Conservation (phyloP, 2,797 vertebrate genomes). For the Harpagifer antarcticus region DNA sequence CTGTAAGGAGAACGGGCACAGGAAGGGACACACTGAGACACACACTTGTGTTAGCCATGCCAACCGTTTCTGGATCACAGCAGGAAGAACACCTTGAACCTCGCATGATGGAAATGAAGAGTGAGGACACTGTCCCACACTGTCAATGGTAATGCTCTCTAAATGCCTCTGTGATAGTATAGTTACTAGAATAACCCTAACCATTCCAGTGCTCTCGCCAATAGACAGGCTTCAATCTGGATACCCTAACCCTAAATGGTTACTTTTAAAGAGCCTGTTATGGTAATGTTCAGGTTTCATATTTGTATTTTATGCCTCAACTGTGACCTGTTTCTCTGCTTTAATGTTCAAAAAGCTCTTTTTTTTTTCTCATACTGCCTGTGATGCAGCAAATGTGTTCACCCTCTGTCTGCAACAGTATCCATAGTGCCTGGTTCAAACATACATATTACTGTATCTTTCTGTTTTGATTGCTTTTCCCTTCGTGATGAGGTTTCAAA, state of each 20-base stretch:
- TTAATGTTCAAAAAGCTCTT: no score
- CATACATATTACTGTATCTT: not conserved
- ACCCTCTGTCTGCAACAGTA: not conserved
- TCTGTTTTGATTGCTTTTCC: not conserved
- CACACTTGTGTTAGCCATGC: slow-evolving; percentile 41
- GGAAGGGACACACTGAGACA: slow-evolving; percentile 41
- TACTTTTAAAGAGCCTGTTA: no score
- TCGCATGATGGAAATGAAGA: slow-evolving; percentile 33
- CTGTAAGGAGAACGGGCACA: slow-evolving; percentile 55
- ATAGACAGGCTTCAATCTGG: not conserved
- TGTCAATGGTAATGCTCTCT: not conserved
- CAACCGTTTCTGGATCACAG: slow-evolving; percentile 55
- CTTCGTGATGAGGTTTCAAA: not conserved
- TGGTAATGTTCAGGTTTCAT: not conserved
- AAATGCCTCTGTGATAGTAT: slow-evolving; percentile 1
- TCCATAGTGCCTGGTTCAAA: not conserved
- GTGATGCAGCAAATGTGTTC: no score
- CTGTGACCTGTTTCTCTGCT: no score
- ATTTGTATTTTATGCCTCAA: no score
- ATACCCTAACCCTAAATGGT: no score
- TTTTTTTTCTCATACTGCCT: no score
- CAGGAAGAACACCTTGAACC: slow-evolving; percentile 44
- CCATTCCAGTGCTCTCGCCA: not conserved
- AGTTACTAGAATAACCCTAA: not conserved
- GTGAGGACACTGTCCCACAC: slow-evolving; percentile 17